phyloP scores from a whole-genome alignment of 2,113 vertebrate genomes.

The Nibea coibor region DNA sequence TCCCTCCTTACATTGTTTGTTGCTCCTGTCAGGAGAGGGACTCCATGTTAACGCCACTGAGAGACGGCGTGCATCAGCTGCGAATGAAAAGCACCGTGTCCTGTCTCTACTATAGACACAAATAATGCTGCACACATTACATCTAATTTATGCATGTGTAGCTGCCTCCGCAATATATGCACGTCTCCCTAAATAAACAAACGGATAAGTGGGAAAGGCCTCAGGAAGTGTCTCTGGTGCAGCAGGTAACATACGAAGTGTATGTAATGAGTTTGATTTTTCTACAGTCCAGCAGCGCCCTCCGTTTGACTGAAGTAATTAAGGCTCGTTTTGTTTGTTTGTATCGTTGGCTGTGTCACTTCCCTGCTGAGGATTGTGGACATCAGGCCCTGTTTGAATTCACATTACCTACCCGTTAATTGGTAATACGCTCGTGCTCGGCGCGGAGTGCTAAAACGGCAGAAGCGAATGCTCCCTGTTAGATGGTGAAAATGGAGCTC shows the following conservation, averaged over 20 bases:
- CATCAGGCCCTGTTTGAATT: constrained; percentile 44
- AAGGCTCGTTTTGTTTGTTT: constrained; percentile 48
- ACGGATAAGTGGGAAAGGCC: neutral
- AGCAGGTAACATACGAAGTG: constrained; percentile 7
- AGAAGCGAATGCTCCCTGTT: neutral
- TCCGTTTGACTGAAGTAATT: constrained; percentile 41
- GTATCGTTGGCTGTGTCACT: constrained; percentile 38
- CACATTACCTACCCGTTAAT: constrained; percentile 38
- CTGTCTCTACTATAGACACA: neutral
- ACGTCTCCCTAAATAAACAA: neutral
- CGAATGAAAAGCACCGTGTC: constrained; percentile 38
- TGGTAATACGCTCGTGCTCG: constrained; percentile 1
- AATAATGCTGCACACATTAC: neutral
- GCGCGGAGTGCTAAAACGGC: neutral
- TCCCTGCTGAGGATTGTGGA: constrained; percentile 46
- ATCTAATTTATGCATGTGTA: neutral
- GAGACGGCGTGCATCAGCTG: constrained; percentile 8
- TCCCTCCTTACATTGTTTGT: constrained; percentile 19
- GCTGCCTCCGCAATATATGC: neutral
- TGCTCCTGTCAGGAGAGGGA: constrained; percentile 23
- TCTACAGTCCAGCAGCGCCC: neutral
- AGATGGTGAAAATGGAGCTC: constrained; percentile 22
- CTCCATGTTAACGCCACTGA: constrained; percentile 22
- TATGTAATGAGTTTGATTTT: constrained; percentile 10
- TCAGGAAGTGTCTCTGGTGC: constrained; percentile 1